Conservation (phyloP, 2,113 vertebrate genomes). For the Amblyornis subalaris region DNA sequence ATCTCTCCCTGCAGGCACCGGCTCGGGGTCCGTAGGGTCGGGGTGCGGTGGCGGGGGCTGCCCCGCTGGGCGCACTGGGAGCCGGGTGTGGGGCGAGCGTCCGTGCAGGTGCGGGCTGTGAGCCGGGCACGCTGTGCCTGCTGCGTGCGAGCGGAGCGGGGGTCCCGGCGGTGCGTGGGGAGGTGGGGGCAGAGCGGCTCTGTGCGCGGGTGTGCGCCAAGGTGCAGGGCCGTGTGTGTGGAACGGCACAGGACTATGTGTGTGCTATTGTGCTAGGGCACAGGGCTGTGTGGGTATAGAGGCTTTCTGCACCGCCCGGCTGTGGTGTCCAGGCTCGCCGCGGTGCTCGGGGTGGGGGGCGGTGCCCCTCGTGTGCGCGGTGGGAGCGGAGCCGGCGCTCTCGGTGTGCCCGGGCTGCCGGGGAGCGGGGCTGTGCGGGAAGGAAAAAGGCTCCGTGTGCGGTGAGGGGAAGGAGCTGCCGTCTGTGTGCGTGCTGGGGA, state of each 20-base stretch:
- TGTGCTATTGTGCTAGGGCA: neutral
- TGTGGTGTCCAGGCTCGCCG: neutral
- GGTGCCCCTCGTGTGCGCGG: fast-evolving
- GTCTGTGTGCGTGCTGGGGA: neutral
- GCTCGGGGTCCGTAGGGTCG: neutral
- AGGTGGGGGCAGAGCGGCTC: neutral
- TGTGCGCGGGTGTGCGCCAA: neutral
- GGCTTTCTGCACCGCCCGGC: neutral
- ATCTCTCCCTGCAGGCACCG: neutral
- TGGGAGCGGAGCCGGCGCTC: neutral
- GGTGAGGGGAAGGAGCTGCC: neutral
- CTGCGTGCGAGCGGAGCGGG: neutral
- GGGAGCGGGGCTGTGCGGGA: neutral
- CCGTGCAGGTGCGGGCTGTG: neutral
- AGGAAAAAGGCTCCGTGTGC: neutral
- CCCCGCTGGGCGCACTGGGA: neutral
- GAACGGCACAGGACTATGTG: neutral
- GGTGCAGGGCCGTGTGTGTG: neutral
- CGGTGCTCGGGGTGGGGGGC: neutral
- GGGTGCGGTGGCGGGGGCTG: neutral
- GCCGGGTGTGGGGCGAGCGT: neutral
- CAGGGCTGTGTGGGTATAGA: neutral
- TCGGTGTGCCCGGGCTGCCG: neutral
- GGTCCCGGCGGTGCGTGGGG: too few species aligned
- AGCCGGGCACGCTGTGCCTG: neutral